Conservation (phyloP, 2,797 vertebrate species). For the Falco cherrug region DNA sequence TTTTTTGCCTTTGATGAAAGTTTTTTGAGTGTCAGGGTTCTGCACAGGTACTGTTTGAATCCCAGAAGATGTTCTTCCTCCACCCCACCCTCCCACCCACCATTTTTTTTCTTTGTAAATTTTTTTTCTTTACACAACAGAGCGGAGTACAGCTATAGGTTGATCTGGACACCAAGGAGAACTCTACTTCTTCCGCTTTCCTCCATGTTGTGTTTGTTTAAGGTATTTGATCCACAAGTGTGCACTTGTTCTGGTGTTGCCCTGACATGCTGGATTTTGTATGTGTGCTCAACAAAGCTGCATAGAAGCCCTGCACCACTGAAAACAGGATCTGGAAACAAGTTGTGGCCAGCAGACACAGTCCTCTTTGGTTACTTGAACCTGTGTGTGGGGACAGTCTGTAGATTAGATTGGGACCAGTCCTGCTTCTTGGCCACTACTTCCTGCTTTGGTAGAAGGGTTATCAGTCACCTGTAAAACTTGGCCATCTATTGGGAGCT, state of each 20-base stretch:
- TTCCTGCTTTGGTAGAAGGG: not conserved
- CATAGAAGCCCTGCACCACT: not conserved
- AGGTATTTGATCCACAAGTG: not conserved
- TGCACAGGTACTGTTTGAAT: not conserved
- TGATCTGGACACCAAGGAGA: not conserved
- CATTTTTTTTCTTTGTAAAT: not conserved
- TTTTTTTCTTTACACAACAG: not conserved
- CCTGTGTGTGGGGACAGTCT: not conserved
- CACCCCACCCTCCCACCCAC: too few relatives aligned
- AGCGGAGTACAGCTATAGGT: not conserved
- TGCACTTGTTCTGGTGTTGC: not conserved
- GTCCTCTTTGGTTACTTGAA: not conserved
- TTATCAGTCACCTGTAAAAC: not conserved
- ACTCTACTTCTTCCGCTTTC: not conserved
- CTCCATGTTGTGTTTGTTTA: not conserved
- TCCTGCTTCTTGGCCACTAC: not conserved
- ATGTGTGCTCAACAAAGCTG: not conserved
- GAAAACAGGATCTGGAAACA: not conserved
- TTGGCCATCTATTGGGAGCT: not conserved
- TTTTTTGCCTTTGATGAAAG: not conserved
- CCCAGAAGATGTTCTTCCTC: not conserved
- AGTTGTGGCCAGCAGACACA: not conserved
- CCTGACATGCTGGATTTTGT: not conserved
- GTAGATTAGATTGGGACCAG: not conserved
- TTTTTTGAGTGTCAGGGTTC: not conserved